These are phyloP conservation scores for Gila orcuttii DNA, from an alignment of 2,113 vertebrate genomes.

Conservation along the genomic window DNA sequence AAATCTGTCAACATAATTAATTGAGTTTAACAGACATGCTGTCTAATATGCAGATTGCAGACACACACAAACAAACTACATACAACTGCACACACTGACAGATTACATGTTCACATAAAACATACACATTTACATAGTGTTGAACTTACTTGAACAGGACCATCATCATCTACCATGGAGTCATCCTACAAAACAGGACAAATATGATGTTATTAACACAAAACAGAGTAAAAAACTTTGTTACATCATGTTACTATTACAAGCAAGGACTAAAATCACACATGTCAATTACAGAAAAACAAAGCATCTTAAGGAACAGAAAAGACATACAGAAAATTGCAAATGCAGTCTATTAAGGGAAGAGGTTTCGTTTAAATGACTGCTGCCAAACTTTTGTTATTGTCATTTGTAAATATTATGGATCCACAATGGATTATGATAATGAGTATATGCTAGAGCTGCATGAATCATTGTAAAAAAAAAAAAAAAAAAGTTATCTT, in stretches of 20 bases:
- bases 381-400: background rate
- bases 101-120: background rate
- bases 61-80: constrained; percentile 2
- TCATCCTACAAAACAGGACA: constrained; percentile 59
- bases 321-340: background rate
- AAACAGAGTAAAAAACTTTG: background rate
- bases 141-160: constrained; percentile 51
- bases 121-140: background rate
- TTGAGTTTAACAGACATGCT: background rate
- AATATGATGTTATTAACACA: constrained; percentile 26
- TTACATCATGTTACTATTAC: background rate
- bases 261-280: background rate
- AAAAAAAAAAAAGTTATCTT: background rate
- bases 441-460: background rate
- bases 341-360: background rate
- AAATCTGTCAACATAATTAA: background rate
- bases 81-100: background rate
- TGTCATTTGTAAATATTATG: constrained; percentile 1
- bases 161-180: constrained; percentile 59
- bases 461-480: background rate
- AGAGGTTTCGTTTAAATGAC: background rate
- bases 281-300: background rate
- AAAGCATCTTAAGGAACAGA: background rate
- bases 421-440: background rate
- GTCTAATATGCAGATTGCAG: background rate